Evolutionary conservation across 2,797 vertebrate genomes (phyloP).

Genomic region (Pampus argenteus): DNA sequence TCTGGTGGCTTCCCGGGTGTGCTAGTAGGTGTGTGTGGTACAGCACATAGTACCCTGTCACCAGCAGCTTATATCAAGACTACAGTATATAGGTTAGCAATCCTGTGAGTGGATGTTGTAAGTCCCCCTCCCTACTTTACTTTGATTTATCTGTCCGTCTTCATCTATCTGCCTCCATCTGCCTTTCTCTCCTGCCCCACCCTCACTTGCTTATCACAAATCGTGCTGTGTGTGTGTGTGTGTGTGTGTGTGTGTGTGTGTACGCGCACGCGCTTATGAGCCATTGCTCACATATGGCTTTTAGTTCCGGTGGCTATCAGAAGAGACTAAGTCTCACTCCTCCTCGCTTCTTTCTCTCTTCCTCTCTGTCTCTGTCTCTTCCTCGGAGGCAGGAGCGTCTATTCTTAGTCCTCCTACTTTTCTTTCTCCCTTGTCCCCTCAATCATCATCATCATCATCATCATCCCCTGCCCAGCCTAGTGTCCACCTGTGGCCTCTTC

Average conservation of each 20-base stretch:
- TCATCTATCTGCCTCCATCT: conserved; percentile 60
- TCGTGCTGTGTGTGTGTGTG: neutral
- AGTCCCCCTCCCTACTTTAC: conserved; percentile 24
- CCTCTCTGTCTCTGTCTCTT: conserved; percentile 41
- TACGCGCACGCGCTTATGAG: conserved; percentile 4
- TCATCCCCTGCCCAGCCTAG: neutral
- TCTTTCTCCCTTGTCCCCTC: conserved; percentile 48
- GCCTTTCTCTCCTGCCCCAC: conserved; percentile 34
- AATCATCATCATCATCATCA: conserved; percentile 9
- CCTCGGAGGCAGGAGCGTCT: conserved; percentile 50
- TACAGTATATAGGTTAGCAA: conserved; percentile 52
- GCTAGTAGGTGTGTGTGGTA: conserved; percentile 42
- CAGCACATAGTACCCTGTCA: conserved; percentile 24
- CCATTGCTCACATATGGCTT: conserved; percentile 65
- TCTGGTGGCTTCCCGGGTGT: conserved; percentile 46
- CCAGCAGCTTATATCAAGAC: conserved; percentile 52
- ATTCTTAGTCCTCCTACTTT: conserved; percentile 64
- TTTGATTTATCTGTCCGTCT: conserved; percentile 60
- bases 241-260: neutral
- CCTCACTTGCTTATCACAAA: conserved; percentile 30
- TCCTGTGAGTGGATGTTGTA: conserved; percentile 49
- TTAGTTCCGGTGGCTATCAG: conserved; percentile 43
- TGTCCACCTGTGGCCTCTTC: conserved; percentile 54
- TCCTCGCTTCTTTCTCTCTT: conserved; percentile 29
- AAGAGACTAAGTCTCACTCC: conserved; percentile 40